phyloP scores from a whole-genome alignment of 2,113 vertebrate species.

The Girardinichthys multiradiatus region DNA sequence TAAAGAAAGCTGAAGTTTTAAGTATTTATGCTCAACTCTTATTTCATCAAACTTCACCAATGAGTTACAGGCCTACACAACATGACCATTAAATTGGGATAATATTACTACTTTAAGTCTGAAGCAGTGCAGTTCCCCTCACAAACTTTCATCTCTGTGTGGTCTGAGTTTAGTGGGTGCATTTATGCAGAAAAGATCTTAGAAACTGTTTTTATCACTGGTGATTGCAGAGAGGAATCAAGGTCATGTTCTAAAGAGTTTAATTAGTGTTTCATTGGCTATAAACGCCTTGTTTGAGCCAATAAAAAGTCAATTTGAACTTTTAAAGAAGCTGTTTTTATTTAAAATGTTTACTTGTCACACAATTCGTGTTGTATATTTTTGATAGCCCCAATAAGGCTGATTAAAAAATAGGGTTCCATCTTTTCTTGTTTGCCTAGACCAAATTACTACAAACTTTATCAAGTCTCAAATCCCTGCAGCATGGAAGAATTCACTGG shows the following conservation, averaged over 20 bases:
- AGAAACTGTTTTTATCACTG: slow-evolving; percentile 13
- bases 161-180: slow-evolving; percentile 11
- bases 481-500: too few relatives aligned
- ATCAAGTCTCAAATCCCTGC: too few relatives aligned
- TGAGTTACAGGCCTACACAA: slow-evolving; percentile 1
- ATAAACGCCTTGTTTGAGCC: slow-evolving; percentile 24
- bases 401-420: too few relatives aligned
- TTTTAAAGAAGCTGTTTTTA: neutral
- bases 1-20: neutral
- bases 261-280: slow-evolving; percentile 1
- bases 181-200: slow-evolving; percentile 8
- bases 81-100: slow-evolving; percentile 11
- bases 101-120: slow-evolving; percentile 31
- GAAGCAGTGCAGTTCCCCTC: slow-evolving; percentile 10
- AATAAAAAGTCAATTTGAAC: slow-evolving; percentile 13
- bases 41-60: slow-evolving; percentile 2
- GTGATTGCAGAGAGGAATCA: slow-evolving; percentile 23
- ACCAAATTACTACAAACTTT: too few relatives aligned
- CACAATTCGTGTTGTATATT: neutral
- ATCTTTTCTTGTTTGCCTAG: too few relatives aligned
- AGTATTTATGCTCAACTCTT: neutral
- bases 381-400: too few relatives aligned
- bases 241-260: neutral
- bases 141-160: slow-evolving; percentile 13
- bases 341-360: neutral